phyloP scores from a whole-genome alignment of 2,888 invertebrate genomes.

The Phalera bucephala region DNA sequence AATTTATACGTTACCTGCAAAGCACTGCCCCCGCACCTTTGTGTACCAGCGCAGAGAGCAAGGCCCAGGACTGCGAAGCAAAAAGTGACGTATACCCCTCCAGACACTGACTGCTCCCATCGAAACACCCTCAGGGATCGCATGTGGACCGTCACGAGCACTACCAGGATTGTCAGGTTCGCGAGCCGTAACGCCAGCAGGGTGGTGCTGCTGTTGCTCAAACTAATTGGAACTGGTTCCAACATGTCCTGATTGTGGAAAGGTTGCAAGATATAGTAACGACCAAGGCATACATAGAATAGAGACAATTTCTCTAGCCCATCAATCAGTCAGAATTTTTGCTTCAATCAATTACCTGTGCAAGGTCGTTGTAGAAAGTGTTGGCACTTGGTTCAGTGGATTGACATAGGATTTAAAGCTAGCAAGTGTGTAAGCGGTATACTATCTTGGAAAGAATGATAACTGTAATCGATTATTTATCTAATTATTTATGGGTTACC shows the following conservation, averaged over 20 bases:
- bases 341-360: no score
- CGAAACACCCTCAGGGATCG: constrained; percentile 55
- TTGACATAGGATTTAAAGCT: no score
- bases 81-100: constrained; percentile 59
- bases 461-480: no score
- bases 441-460: no score
- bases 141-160: constrained; percentile 47
- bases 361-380: no score
- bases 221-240: background rate
- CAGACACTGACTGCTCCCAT: constrained; percentile 63
- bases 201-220: background rate
- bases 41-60: constrained; percentile 39
- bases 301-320: no score
- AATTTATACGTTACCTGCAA: constrained; percentile 54
- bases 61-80: constrained; percentile 43
- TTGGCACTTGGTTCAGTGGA: no score
- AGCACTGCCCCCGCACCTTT: constrained; percentile 23
- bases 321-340: no score
- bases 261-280: no score
- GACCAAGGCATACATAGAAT: no score
- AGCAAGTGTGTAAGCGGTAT: no score
- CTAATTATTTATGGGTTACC: no score
- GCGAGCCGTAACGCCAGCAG: constrained; percentile 40
- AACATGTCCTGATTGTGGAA: background rate
- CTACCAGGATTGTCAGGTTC: constrained; percentile 38